Percentiles rank a stretch among this genome's conserved stretches.
phyloP scores from a whole-genome alignment of 2,113 vertebrate species.

The Charina bottae region DNA sequence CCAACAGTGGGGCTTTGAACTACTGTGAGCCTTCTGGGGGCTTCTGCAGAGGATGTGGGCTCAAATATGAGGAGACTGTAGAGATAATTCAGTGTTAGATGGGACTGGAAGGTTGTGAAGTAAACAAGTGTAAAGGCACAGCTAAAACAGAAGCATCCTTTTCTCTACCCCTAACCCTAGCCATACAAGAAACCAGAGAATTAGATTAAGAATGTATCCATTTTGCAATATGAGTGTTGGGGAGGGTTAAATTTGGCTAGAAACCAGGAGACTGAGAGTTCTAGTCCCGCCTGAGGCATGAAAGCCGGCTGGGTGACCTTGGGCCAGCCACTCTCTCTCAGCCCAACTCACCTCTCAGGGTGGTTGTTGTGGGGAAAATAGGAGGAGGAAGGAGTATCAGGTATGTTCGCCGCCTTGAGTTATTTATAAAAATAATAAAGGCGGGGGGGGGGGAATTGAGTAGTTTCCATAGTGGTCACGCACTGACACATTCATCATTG shows the following conservation, averaged over 20 bases:
- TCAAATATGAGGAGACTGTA: not conserved
- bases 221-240: not conserved
- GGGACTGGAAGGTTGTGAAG: not conserved
- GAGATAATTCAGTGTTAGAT: not conserved
- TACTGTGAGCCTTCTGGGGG: not conserved
- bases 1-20: not conserved
- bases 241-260: not conserved
- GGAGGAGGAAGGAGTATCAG: too few relatives aligned
- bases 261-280: too few relatives aligned
- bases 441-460: too few relatives aligned
- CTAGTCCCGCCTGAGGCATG: too few relatives aligned
- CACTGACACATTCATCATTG: not conserved
- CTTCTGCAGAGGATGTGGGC: not conserved
- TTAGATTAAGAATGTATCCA: not conserved
- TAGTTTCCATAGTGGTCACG: not conserved
- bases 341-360: too few relatives aligned
- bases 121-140: not conserved
- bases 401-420: too few relatives aligned
- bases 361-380: too few relatives aligned
- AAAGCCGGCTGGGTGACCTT: too few relatives aligned
- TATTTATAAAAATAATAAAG: too few relatives aligned
- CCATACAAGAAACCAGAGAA: too few relatives aligned
- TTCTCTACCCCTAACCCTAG: too few relatives aligned
- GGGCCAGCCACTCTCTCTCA: too few relatives aligned
- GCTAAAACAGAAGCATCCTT: not conserved